phyloP scores from a whole-genome alignment of 2,113 vertebrate species.

The Callipepla squamata region DNA sequence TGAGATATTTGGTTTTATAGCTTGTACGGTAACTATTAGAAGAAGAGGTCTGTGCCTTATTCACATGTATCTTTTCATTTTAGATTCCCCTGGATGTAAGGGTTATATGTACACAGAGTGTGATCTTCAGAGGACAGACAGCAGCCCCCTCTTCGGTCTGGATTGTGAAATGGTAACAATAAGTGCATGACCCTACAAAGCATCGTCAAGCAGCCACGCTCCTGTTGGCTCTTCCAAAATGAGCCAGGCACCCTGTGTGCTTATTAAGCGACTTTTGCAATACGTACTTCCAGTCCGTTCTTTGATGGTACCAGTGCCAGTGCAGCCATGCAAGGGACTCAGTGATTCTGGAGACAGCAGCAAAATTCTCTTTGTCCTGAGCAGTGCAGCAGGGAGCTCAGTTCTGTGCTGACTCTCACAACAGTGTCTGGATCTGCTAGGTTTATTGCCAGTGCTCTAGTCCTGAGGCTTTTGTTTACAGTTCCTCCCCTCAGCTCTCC shows the following conservation, averaged over 20 bases:
- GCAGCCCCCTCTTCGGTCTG: slow-evolving; percentile 89
- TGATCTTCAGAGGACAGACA: slow-evolving; percentile 77
- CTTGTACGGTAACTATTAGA: not conserved
- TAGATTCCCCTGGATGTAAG: slow-evolving; percentile 79
- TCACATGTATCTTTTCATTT: not conserved
- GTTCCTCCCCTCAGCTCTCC: not conserved
- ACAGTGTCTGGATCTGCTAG: not conserved
- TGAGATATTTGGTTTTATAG: not conserved
- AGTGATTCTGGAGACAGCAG: not conserved
- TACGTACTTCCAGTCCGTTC: not conserved
- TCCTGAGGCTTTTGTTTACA: not conserved
- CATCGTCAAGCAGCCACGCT: not conserved
- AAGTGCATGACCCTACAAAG: not conserved
- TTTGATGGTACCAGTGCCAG: not conserved
- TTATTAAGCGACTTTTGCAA: not conserved
- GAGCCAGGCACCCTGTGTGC: not conserved
- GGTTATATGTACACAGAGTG: slow-evolving; percentile 78
- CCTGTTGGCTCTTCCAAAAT: not conserved
- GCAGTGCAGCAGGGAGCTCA: not conserved
- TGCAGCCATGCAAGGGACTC: not conserved
- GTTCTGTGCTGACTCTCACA: not conserved
- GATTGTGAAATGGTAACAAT: slow-evolving; percentile 93
- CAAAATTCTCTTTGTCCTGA: not conserved
- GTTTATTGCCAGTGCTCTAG: not conserved
- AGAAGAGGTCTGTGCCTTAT: not conserved